Evolutionary conservation across 1,140 invertebrate species (phyloP).

Genomic region (Sinella curviseta): DNA sequence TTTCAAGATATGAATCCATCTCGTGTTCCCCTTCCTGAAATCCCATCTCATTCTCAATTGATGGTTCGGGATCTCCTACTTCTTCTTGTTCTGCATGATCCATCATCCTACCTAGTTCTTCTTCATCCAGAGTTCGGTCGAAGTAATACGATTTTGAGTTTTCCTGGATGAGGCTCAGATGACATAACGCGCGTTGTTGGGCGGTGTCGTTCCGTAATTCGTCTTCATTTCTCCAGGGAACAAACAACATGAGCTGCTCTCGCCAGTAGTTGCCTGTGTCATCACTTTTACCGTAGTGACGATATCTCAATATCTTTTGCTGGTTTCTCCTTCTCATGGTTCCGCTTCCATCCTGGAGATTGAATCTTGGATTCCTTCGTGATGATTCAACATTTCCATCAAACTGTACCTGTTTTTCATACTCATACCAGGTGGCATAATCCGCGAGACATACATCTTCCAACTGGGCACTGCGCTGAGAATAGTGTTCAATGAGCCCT

Average conservation of each 20-base stretch:
- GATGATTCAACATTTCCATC: neutral
- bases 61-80: neutral
- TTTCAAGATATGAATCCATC: too few species aligned
- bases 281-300: neutral
- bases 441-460: neutral
- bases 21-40: too few species aligned
- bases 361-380: neutral
- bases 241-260: neutral
- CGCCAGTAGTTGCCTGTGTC: neutral
- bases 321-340: neutral
- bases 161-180: neutral
- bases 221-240: neutral
- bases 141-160: neutral
- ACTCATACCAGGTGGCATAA: neutral
- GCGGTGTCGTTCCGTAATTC: neutral
- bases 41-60: too few species aligned
- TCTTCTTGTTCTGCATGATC: constrained; percentile 16
- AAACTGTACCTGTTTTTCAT: neutral
- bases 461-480: neutral
- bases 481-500: neutral
- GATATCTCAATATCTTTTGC: neutral
- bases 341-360: neutral
- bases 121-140: neutral
- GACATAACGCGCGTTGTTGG: neutral
- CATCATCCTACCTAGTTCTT: neutral